Evolutionary conservation across 2,113 vertebrate species (phyloP).

Genomic region (Xenopus borealis): DNA sequence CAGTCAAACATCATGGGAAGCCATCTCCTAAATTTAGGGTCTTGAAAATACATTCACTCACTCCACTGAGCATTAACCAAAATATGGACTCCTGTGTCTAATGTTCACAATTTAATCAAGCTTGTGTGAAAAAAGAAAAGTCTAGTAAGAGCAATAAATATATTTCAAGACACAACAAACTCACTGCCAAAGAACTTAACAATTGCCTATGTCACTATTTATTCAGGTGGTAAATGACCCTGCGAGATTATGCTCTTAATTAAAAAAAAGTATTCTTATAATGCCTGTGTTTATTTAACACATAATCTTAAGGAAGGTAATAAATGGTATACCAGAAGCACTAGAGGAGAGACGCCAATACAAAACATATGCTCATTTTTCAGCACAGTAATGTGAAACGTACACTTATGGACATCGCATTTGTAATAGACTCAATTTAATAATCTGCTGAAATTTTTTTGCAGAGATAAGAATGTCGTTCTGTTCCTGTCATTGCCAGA

Average conservation of each 20-base stretch:
- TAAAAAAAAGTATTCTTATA: constrained; percentile 32
- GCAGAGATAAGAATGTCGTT: no score
- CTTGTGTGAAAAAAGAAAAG: not conserved
- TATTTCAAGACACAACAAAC: not conserved
- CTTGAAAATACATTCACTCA: constrained; percentile 3
- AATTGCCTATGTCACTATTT: constrained; percentile 23
- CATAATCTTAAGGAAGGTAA: constrained; percentile 28
- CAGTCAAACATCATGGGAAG: constrained; percentile 12
- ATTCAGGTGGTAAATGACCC: constrained; percentile 33
- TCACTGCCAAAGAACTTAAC: constrained; percentile 9
- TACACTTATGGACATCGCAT: not conserved
- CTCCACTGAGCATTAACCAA: not conserved
- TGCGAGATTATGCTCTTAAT: constrained; percentile 21
- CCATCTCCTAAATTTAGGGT: not conserved
- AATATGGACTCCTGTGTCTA: not conserved
- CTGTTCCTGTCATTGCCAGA: no score
- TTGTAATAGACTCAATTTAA: not conserved
- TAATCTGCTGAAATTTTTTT: not conserved
- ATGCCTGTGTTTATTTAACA: constrained; percentile 19
- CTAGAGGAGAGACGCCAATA: not conserved
- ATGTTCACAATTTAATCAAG: not conserved
- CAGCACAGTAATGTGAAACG: no score
- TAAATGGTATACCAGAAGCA: constrained; percentile 30
- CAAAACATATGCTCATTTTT: not conserved
- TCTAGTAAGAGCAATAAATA: not conserved